Percentiles rank a stretch among this genome's conserved stretches.
These are phyloP conservation scores for Mimas tiliae DNA, from an alignment of 2,888 invertebrate genomes.

Conservation along the genomic window DNA sequence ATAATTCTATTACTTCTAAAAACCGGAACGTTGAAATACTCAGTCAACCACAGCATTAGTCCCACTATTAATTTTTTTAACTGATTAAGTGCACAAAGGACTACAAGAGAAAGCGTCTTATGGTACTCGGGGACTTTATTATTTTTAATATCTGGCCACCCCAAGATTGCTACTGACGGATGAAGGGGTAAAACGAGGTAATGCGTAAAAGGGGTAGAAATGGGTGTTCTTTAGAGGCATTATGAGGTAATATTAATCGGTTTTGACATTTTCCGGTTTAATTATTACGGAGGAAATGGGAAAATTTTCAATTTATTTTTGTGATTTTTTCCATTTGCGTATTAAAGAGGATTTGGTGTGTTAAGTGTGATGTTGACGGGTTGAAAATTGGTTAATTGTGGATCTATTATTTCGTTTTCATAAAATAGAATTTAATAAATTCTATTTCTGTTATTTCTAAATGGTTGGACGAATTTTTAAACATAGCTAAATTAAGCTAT, in stretches of 20 bases:
- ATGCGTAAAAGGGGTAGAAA: slow-evolving; percentile 58
- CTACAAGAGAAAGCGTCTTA: slow-evolving; percentile 57
- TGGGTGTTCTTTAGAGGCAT: slow-evolving; percentile 62
- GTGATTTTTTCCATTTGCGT: background rate
- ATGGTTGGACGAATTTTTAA: too few relatives aligned
- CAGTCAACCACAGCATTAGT: slow-evolving; percentile 25
- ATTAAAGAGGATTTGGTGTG: background rate
- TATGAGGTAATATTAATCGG: slow-evolving; percentile 71
- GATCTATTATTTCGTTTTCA: background rate
- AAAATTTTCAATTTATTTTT: slow-evolving; percentile 20
- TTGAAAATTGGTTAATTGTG: background rate
- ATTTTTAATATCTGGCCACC: slow-evolving; percentile 76
- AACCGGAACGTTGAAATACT: background rate
- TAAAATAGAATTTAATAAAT: background rate
- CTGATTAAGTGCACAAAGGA: slow-evolving; percentile 79
- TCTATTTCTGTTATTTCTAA: too few relatives aligned
- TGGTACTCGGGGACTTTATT: slow-evolving; percentile 65
- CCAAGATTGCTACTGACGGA: slow-evolving; percentile 69
- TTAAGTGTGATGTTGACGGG: slow-evolving; percentile 6
- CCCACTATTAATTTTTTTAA: slow-evolving; percentile 81
- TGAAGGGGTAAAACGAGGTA: slow-evolving; percentile 64
- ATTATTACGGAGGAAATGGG: slow-evolving; percentile 22
- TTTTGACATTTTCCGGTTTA: slow-evolving; percentile 42
- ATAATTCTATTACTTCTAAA: background rate
- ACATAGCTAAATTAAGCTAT: too few relatives aligned